phyloP scores from a whole-genome alignment of 2,797 vertebrate genomes.

The Lithobates sylvaticus region DNA sequence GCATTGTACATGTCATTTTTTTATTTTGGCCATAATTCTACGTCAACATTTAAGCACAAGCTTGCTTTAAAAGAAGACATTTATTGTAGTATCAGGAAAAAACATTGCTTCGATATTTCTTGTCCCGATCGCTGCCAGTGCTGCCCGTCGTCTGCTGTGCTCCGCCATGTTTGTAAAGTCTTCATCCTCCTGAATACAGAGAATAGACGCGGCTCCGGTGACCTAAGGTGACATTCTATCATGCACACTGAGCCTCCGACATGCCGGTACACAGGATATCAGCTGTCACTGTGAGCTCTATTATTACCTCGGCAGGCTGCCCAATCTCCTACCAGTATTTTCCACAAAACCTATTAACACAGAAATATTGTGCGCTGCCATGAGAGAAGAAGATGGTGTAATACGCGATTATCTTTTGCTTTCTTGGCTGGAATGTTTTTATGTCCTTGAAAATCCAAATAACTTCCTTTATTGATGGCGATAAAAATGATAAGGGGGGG shows the following conservation, averaged over 20 bases:
- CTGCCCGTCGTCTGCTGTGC: too few relatives aligned
- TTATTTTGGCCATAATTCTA: too few relatives aligned
- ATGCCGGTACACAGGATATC: conserved; percentile 24
- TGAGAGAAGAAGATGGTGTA: neutral
- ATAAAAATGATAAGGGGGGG: neutral
- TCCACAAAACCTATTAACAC: conserved; percentile 18
- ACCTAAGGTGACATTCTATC: neutral
- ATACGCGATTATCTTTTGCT: conserved; percentile 2
- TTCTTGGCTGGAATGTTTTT: neutral
- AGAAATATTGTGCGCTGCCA: neutral
- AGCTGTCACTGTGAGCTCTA: neutral
- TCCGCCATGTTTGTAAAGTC: too few relatives aligned
- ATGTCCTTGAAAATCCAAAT: neutral
- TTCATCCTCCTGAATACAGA: too few relatives aligned
- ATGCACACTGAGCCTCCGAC: neutral
- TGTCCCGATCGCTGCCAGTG: too few relatives aligned
- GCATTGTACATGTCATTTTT: too few relatives aligned
- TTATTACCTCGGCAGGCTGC: neutral
- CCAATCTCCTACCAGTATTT: neutral
- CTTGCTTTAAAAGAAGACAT: too few relatives aligned
- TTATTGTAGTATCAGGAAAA: too few relatives aligned
- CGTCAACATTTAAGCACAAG: too few relatives aligned
- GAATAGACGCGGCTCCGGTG: neutral
- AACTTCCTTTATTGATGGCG: neutral
- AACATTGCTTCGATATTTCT: too few relatives aligned